Evolutionary conservation across 2,113 vertebrate species (phyloP), one percentile per base, ranked within the genome.

Genomic region (Oreochromis tanganicae): DNA sequence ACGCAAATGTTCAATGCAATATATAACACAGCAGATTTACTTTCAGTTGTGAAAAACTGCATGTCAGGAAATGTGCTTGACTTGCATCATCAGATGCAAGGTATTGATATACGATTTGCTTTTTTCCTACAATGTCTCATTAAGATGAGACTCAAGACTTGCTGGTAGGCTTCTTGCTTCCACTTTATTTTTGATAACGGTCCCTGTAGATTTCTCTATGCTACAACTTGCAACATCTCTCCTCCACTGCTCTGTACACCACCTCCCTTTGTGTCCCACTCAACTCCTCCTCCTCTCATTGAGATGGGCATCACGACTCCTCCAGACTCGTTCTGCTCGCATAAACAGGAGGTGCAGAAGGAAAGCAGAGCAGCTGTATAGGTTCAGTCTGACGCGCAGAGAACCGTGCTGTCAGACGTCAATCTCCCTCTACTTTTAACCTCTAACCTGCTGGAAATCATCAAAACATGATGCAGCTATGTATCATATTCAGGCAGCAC

Each of bases 221-320:
- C 80, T 89, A 86, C 59, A 86, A 85, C 83, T 83, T 68, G 57
- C 59, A 84, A 71, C 57, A 83, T 86, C 84, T 73, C 66, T 88
- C 83, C 75, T 63, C 21, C 73, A 9, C 85, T 91, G 82, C 75
- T 83, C 73, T 82, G 80, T 21, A 56, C 86, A 63, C 81, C 59
- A 21, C 89, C 83, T 85, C 83, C 85, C 21, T 13, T 43, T 88
- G 66, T 87, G 41, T 89, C 85, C 83, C 84, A 66, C 86, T 80
- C 81, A 50, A 78, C 21, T 59, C 41, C 79, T 80, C 36, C 38
- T 66, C 12, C 16, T 29, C 84, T 94, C 95, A 96, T 96, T 96
- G 92, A 96, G 91, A 96, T 96, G 95, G 91, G 93, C 91, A 92
- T 96, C 96, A 96, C 94, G 95, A 95, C 93, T 95, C 90, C 89